Evolutionary conservation across 2,888 invertebrate genomes (phyloP).

Genomic region (Liopterus haemorrhoidalis): DNA sequence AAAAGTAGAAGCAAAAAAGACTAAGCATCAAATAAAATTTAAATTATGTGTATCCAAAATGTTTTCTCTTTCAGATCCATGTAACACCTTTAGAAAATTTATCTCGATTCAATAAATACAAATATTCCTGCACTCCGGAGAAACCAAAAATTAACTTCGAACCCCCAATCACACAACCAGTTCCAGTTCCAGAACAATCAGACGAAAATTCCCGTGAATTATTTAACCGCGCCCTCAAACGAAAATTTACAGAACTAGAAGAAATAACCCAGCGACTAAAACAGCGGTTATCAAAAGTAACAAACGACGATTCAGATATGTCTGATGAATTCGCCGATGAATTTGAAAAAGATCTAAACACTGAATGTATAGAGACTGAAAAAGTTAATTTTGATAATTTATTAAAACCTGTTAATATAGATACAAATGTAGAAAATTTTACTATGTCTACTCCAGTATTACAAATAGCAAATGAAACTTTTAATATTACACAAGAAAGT

Average conservation of each 20-base stretch:
- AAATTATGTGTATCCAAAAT: no score
- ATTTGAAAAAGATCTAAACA: slow-evolving; percentile 55
- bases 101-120: slow-evolving; percentile 33
- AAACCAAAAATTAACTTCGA: slow-evolving; percentile 15
- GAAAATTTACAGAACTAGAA: slow-evolving; percentile 58
- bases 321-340: slow-evolving; percentile 48
- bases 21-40: slow-evolving; percentile 2
- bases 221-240: slow-evolving; percentile 49
- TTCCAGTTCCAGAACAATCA: slow-evolving; percentile 10
- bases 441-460: neutral
- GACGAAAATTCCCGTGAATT: slow-evolving; percentile 37
- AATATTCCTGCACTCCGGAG: slow-evolving; percentile 19
- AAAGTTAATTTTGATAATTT: neutral
- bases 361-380: slow-evolving; percentile 40
- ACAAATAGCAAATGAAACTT: slow-evolving; percentile 9
- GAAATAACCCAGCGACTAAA: slow-evolving; percentile 57
- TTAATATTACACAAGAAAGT: no score
- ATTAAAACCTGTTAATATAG: neutral
- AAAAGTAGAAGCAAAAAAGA: neutral
- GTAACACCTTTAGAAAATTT: slow-evolving; percentile 52
- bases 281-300: slow-evolving; percentile 53
- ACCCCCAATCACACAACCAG: slow-evolving; percentile 15
- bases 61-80: slow-evolving; percentile 45
- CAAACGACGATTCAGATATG: slow-evolving; percentile 48
- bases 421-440: neutral